A percentile compares a stretch with the other conserved stretches of the same genome.
These are phyloP conservation scores for Rostratula benghalensis DNA, from an alignment of 2,113 vertebrate genomes.

Conservation along the genomic window DNA sequence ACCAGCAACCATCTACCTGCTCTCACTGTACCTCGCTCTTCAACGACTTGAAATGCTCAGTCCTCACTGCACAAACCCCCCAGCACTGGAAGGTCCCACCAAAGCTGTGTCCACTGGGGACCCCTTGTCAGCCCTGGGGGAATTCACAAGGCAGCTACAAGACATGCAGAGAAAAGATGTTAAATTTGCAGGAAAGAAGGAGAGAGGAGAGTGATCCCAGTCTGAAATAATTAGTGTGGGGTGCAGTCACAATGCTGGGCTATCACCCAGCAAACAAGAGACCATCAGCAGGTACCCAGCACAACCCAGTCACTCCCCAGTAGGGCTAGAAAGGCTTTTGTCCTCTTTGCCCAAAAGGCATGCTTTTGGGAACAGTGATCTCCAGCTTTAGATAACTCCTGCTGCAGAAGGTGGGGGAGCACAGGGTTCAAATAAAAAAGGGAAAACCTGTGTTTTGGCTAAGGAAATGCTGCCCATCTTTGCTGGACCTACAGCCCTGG, in stretches of 20 bases:
- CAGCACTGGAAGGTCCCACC: neutral
- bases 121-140: neutral
- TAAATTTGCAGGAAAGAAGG: neutral
- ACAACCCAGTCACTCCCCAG: neutral
- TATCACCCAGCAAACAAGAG: neutral
- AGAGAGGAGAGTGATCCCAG: neutral
- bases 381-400: no score
- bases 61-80: neutral
- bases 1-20: neutral
- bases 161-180: rapidly evolving
- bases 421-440: neutral
- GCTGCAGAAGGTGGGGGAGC: neutral
- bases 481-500: neutral
- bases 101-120: rapidly evolving
- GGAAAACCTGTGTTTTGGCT: neutral
- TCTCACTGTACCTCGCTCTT: neutral
- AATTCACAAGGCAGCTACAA: neutral
- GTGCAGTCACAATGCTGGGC: neutral
- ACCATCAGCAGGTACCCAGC: neutral
- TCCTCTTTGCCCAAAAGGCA: neutral
- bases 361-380: neutral
- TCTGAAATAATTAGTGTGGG: neutral
- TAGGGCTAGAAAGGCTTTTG: neutral
- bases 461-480: neutral
- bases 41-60: neutral